These are phyloP conservation scores for Daboia siamensis DNA, from an alignment of 2,113 vertebrate genomes.

Conservation along the genomic window DNA sequence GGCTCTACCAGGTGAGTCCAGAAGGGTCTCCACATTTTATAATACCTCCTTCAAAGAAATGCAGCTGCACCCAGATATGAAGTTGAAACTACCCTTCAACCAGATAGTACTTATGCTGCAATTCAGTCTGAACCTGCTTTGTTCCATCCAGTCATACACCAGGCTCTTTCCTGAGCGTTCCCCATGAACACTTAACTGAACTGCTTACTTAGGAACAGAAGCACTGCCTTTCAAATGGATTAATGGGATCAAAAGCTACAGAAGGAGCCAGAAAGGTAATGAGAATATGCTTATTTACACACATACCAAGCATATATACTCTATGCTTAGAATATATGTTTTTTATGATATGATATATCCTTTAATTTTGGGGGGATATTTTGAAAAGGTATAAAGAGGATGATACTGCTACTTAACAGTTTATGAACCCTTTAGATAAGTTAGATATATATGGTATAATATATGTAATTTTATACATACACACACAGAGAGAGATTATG, in stretches of 20 bases:
- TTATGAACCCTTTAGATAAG: too few species aligned
- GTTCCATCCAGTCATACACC: not conserved
- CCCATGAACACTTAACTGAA: not conserved
- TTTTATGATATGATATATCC: too few species aligned
- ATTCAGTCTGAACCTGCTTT: not conserved
- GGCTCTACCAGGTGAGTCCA: not conserved
- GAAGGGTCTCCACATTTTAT: not conserved
- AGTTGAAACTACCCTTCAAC: not conserved
- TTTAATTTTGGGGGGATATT: too few species aligned
- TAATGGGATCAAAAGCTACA: not conserved
- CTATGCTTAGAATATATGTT: too few species aligned
- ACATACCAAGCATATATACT: too few species aligned
- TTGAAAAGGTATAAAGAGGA: too few species aligned
- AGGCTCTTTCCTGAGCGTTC: not conserved
- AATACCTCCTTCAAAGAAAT: not conserved
- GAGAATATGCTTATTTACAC: not conserved
- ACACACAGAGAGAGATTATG: not conserved
- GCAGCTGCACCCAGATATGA: not conserved
- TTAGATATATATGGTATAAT: too few species aligned
- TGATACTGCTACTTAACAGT: too few species aligned
- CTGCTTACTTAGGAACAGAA: not conserved
- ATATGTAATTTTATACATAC: not conserved
- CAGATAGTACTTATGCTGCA: not conserved
- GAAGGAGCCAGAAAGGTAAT: not conserved
- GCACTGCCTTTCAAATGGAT: not conserved